Evolutionary conservation across 2,797 vertebrate genomes (phyloP), one percentile per base, ranked within the genome.

Genomic region (Tolypeutes matacus): DNA sequence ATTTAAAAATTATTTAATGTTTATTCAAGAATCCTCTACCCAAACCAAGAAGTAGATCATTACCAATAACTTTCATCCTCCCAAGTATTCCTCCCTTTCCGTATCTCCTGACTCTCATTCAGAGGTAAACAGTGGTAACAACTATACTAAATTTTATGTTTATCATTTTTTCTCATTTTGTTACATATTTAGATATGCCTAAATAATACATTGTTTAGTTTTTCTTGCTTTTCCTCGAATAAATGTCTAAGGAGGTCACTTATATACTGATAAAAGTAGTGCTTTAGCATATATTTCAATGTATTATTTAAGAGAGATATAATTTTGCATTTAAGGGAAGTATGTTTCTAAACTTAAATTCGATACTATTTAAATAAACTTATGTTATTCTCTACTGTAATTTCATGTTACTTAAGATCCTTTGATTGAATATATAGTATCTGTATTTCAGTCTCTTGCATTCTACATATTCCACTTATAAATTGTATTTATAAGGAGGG

Each of bases 321-420:
- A 73, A 72, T 95, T 90, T 94, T 81, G 58, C 60, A 49, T 81
- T 56, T 88, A 84, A 95, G 12, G 39, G 27, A 42, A 86, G 0
- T 87, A 51, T 62, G 7, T 75, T 93, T 95, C 46, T 84, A 72
- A 88, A 75, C 51, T 94, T 92, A 78, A 89, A 85, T 10, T 87
- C 95, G 64, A 60, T 90, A 73, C 27, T 89, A 23, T 67, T 85
- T 64, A 69, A 65, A 62, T 60, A 67, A 81, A 84, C 11, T 89
- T 18, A 93, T 77, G 46, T 10, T 53, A 60, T 25, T 89, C 78
- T 91, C 21, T 65, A 11, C 29, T 70, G 9, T 72, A 49, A 77
- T 87, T 87, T 77, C 11, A 21, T 25, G 58, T 58, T 89, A 73
- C 83, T 75, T 97, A 51, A 80, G 17, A 42, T 88, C 25, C 92